Percentiles rank a stretch among this genome's conserved stretches.
Evolutionary conservation across 2,797 vertebrate species (phyloP).

Genomic region (Rhynchotus rufescens): DNA sequence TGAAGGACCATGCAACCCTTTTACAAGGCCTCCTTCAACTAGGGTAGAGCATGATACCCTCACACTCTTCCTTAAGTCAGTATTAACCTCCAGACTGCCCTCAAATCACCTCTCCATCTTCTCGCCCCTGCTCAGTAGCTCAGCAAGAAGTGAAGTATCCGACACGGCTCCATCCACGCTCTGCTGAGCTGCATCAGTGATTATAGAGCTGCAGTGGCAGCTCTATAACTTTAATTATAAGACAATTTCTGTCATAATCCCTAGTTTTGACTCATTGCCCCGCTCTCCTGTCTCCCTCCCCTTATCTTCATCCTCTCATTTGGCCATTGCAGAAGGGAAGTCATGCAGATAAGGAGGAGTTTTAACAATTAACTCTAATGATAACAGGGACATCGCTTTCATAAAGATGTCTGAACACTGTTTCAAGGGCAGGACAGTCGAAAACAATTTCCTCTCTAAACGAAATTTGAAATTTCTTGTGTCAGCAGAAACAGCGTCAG

Average conservation of each 20-base stretch:
- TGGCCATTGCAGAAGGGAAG: slow-evolving; percentile 8
- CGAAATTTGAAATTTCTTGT: not conserved
- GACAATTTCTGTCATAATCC: slow-evolving; percentile 56
- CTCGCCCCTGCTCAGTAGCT: not conserved
- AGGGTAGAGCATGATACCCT: fast-evolving
- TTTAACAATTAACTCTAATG: slow-evolving; percentile 24
- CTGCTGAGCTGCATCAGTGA: slow-evolving; percentile 15
- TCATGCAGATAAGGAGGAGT: slow-evolving; percentile 19
- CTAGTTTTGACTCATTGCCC: slow-evolving; percentile 10
- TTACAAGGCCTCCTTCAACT: not conserved
- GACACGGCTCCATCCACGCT: not conserved
- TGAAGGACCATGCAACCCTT: not conserved
- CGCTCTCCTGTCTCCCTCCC: not conserved
- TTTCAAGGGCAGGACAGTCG: not conserved
- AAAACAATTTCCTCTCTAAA: not conserved
- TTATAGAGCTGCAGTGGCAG: not conserved
- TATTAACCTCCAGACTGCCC: not conserved
- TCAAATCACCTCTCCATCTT: not conserved
- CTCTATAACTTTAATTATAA: slow-evolving; percentile 53
- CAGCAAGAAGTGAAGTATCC: not conserved
- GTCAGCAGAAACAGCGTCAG: not conserved
- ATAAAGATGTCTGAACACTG: not conserved
- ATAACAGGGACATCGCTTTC: not conserved
- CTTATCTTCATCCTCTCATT: not conserved
- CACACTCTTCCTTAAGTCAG: not conserved